phyloP scores from a whole-genome alignment of 2,888 invertebrate species.

The Drosophila lutescens region DNA sequence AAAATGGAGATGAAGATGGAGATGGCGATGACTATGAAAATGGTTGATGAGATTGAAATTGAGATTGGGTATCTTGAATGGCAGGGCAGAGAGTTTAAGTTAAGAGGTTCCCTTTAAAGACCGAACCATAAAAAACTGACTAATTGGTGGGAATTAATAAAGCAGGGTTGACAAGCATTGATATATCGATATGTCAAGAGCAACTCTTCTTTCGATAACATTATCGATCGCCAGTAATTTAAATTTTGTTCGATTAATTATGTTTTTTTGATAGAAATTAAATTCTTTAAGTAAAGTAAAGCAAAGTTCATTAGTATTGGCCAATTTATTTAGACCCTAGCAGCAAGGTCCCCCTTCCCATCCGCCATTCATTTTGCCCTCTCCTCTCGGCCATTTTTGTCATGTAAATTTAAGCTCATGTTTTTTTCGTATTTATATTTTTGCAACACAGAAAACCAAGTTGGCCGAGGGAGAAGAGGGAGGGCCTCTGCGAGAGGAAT shows the following conservation, averaged over 20 bases:
- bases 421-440: slow-evolving; percentile 56
- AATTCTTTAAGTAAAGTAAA: no score
- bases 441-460: slow-evolving; percentile 47
- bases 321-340: neutral
- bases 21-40: slow-evolving; percentile 42
- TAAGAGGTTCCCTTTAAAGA: slow-evolving; percentile 6
- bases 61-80: slow-evolving; percentile 22
- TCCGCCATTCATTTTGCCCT: neutral
- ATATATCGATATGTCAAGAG: neutral
- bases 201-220: neutral
- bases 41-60: slow-evolving; percentile 36
- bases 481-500: slow-evolving; percentile 47
- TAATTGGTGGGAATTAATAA: neutral
- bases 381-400: slow-evolving; percentile 52
- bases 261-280: no score
- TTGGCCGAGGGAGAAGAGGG: neutral
- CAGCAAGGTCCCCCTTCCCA: neutral
- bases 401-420: slow-evolving; percentile 54
- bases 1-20: slow-evolving; percentile 47
- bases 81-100: slow-evolving; percentile 1
- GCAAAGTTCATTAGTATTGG: neutral
- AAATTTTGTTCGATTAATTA: no score
- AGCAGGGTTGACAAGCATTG: no score
- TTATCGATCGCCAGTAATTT: no score
- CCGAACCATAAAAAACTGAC: neutral